A percentile compares a stretch with the other conserved stretches of the same genome.
Conservation (phyloP, 2,797 vertebrate species). For the Lacerta bilineata region DNA sequence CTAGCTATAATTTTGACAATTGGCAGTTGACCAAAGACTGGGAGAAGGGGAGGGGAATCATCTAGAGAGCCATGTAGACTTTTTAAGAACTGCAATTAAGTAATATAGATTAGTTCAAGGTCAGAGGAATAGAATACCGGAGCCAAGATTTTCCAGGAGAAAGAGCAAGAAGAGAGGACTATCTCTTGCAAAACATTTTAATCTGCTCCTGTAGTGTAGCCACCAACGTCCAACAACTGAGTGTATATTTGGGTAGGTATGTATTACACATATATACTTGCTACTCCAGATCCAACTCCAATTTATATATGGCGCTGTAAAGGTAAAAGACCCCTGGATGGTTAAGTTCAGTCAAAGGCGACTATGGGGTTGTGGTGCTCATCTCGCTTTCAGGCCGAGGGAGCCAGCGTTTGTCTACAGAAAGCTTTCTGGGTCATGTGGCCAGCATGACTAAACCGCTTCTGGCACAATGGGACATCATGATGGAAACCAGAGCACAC, state of each 20-base stretch:
- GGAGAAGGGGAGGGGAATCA: slow-evolving; percentile 58
- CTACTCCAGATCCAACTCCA: not conserved
- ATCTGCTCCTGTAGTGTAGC: not conserved
- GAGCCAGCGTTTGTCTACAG: too few relatives aligned
- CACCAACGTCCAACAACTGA: not conserved
- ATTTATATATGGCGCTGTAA: not conserved
- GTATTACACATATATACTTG: not conserved
- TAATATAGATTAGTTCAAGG: slow-evolving; percentile 77
- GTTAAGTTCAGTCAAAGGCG: too few relatives aligned
- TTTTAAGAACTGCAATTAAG: slow-evolving; percentile 75
- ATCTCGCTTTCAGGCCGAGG: too few relatives aligned
- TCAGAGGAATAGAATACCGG: slow-evolving; percentile 68
- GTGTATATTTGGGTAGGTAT: not conserved
- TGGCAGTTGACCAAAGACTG: slow-evolving; percentile 78
- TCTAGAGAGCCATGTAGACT: slow-evolving; percentile 73
- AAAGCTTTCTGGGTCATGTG: too few relatives aligned
- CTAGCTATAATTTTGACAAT: slow-evolving; percentile 78
- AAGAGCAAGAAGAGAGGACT: slow-evolving; percentile 46
- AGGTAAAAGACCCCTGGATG: too few relatives aligned
- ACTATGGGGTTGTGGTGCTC: too few relatives aligned
- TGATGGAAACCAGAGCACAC: too few relatives aligned
- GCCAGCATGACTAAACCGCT: too few relatives aligned
- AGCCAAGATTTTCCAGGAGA: slow-evolving; percentile 63
- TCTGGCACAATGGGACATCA: too few relatives aligned
- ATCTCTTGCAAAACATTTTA: slow-evolving; percentile 54